These are phyloP conservation scores for Brachypalpus laphriformis DNA, from an alignment of 2,888 invertebrate genomes.

Conservation along the genomic window DNA sequence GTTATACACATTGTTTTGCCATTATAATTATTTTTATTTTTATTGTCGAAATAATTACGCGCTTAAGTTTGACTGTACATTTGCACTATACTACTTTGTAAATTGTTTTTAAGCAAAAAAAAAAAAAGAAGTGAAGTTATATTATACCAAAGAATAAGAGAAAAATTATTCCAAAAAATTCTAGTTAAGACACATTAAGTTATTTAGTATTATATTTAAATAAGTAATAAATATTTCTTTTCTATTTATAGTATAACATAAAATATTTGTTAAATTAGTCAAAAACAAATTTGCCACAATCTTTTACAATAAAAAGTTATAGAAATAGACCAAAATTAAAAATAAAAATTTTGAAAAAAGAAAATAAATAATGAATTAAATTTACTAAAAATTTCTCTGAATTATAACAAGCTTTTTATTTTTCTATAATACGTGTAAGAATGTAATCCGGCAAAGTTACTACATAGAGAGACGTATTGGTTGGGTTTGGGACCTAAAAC, in stretches of 20 bases:
- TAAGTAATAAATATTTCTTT: conserved; percentile 1
- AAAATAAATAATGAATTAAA: conserved; percentile 17
- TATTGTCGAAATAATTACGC: conserved; percentile 8
- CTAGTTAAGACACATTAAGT: conserved; percentile 27
- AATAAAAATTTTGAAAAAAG: background rate
- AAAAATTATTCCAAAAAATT: conserved; percentile 43
- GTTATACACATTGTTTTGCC: conserved; percentile 43
- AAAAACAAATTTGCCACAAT: conserved; percentile 43
- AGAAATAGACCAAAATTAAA: too few relatives aligned
- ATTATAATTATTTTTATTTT: conserved; percentile 13
- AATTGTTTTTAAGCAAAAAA: conserved; percentile 14
- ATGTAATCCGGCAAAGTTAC: too few relatives aligned
- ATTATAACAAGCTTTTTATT: too few relatives aligned
- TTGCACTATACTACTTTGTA: conserved; percentile 39
- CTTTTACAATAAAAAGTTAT: conserved; percentile 58
- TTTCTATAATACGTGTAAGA: too few relatives aligned
- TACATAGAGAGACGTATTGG: too few relatives aligned
- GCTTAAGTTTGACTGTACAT: conserved; percentile 55
- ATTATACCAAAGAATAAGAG: conserved; percentile 67
- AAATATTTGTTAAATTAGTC: background rate
- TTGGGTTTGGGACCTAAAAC: too few relatives aligned
- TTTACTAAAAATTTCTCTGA: conserved; percentile 34
- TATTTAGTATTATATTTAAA: conserved; percentile 34
- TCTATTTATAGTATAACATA: conserved; percentile 7
- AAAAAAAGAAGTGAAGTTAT: conserved; percentile 47